Evolutionary conservation across 2,888 invertebrate genomes (phyloP).

Genomic region (Thereva unica): DNA sequence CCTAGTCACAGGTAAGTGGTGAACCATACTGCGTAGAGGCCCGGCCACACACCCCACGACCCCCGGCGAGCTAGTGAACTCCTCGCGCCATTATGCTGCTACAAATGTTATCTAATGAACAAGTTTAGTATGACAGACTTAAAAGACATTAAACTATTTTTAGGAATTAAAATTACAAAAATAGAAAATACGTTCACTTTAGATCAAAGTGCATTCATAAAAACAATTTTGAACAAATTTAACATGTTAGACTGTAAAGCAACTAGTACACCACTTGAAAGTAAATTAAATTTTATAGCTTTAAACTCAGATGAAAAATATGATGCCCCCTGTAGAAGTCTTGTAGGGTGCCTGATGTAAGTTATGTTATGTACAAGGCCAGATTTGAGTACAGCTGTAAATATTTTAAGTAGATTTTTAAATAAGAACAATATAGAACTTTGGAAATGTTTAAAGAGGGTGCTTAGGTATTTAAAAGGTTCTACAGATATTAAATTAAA

Average conservation of each 20-base stretch:
- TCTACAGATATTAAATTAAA: conserved; percentile 35
- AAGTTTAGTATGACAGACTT: conserved; percentile 44
- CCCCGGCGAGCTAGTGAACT: no score
- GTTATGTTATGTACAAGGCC: conserved; percentile 42
- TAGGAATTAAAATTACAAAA: conserved; percentile 38
- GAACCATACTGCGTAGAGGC: no score
- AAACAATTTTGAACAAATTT: conserved; percentile 39
- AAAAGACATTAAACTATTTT: conserved; percentile 42
- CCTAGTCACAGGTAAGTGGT: no score
- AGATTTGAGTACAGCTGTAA: conserved; percentile 36
- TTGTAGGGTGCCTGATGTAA: conserved; percentile 44
- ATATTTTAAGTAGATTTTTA: conserved; percentile 35
- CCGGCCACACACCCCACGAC: no score
- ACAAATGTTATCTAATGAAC: conserved; percentile 43
- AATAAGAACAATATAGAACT: conserved; percentile 41
- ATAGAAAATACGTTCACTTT: conserved; percentile 32
- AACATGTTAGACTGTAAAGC: conserved; percentile 42
- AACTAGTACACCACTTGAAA: conserved; percentile 39
- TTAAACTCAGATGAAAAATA: conserved; percentile 44
- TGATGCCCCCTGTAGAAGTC: conserved; percentile 44
- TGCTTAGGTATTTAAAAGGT: conserved; percentile 30
- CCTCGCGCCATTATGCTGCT: no score
- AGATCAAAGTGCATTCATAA: conserved; percentile 40
- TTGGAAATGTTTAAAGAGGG: conserved; percentile 38
- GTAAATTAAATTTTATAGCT: conserved; percentile 44